phyloP scores from a whole-genome alignment of 2,888 invertebrate genomes.

The Odontocolon sp. region DNA sequence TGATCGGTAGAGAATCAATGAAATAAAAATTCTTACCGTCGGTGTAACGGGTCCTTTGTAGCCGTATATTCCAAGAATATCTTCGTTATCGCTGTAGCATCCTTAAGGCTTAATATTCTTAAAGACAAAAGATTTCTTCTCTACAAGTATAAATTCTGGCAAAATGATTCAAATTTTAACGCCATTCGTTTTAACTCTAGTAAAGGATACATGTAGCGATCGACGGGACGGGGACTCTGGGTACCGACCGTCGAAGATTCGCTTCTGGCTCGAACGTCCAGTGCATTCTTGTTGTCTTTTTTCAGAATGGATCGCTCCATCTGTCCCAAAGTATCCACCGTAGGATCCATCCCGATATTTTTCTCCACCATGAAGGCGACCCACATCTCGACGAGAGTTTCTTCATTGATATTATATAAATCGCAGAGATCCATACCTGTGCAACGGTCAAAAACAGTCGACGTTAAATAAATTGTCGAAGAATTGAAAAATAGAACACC shows the following conservation, averaged over 20 bases:
- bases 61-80: conserved; percentile 72
- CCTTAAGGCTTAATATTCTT: conserved; percentile 19
- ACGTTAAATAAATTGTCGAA: no score
- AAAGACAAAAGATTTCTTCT: neutral
- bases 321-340: conserved; percentile 66
- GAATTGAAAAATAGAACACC: no score
- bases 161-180: conserved; percentile 30
- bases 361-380: conserved; percentile 69
- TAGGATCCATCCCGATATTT: conserved; percentile 62
- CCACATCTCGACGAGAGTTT: conserved; percentile 75
- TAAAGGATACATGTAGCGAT: conserved; percentile 69
- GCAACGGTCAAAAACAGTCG: neutral
- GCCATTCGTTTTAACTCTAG: neutral
- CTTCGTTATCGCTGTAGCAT: conserved; percentile 47
- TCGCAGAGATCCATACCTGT: conserved; percentile 75
- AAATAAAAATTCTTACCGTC: conserved; percentile 73
- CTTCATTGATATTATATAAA: conserved; percentile 68
- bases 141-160: conserved; percentile 20
- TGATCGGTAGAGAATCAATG: no score
- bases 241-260: neutral
- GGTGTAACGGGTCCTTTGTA: conserved; percentile 57
- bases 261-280: neutral
- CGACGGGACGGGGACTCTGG: neutral
- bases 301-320: conserved; percentile 65
- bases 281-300: conserved; percentile 31